A percentile compares a stretch with the other conserved stretches of the same genome.
Conservation (phyloP, 2,113 vertebrate species). For the Apistogramma diplotaenia region DNA sequence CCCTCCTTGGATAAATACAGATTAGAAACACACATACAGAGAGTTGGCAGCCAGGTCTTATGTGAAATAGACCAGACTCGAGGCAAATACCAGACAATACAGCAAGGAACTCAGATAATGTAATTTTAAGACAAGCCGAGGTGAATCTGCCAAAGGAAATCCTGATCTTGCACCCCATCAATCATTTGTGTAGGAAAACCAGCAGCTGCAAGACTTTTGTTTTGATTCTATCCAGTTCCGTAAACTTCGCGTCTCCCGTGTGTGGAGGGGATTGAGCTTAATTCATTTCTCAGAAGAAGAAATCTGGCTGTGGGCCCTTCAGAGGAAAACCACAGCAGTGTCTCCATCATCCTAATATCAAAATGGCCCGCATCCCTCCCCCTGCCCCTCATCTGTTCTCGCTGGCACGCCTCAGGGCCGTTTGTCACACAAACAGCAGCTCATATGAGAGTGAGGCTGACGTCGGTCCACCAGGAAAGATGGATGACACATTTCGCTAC, state of each 20-base stretch:
- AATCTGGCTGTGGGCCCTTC: slow-evolving; percentile 48
- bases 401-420: slow-evolving; percentile 33
- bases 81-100: slow-evolving; percentile 39
- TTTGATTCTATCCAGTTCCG: slow-evolving; percentile 26
- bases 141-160: slow-evolving; percentile 46
- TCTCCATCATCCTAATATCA: slow-evolving; percentile 66
- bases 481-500: slow-evolving; percentile 41
- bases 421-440: slow-evolving; percentile 54
- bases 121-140: slow-evolving; percentile 38
- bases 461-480: slow-evolving; percentile 46
- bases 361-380: slow-evolving; percentile 49
- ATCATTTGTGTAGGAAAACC: slow-evolving; percentile 33
- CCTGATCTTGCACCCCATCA: slow-evolving; percentile 49
- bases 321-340: slow-evolving; percentile 25
- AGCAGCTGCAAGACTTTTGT: slow-evolving; percentile 27
- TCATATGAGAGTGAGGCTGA: slow-evolving; percentile 40
- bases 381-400: slow-evolving; percentile 27
- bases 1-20: slow-evolving; percentile 54
- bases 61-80: slow-evolving; percentile 34
- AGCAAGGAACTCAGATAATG: neutral
- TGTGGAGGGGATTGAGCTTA: slow-evolving; percentile 17
- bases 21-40: slow-evolving; percentile 37
- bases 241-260: slow-evolving; percentile 41
- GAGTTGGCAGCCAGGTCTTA: slow-evolving; percentile 16
- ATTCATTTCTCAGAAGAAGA: slow-evolving; percentile 54